Base-by-base conservation (phyloP, 2,113 vertebrate genomes). In the Pseudolaguvia tuberculata region DNA sequence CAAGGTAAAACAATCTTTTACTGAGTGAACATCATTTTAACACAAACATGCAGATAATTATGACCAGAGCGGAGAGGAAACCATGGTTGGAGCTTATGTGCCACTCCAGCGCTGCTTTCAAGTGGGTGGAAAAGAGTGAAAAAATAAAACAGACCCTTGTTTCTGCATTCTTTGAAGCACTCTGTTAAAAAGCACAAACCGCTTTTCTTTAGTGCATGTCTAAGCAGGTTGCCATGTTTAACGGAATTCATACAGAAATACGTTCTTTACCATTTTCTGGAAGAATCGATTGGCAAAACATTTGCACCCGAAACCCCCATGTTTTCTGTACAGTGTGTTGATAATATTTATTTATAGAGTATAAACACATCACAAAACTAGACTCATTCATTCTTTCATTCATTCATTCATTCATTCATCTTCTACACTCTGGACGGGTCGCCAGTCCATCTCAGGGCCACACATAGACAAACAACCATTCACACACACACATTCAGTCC, bases 171-270 rank as follows among this genome's bases (percentile, higher is more conserved):
- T 81, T 78, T 78, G 72, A 78, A 75, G 25, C 53, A n/a, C 70
- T 39, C 67, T n/a, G 29, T 77, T 77, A 70, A 77, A 77, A 69
- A 77, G 79, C 67, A 59, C 79, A 51, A 80, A 77, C 74, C 69
- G 74, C 74, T 70, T 17, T 39, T 77, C 56, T 73, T 63, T 65
- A 39, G 56, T 55, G 58, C 58, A 58, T 12, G 13, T 35, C 72
- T 61, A 66, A 10, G 58, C 58, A 15, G 61, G 75, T 55, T 75
- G 61, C 66, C 53, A 66, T 55, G 72, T 65, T 78, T 51, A 68
- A 29, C 66, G 65, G 59, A 70, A 63, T 47, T 31, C 48, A 56
- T 50, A 63, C 58, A 65, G 69, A 71, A 80, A 61, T 57, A 69
- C 72, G 63, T 65, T 51, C 29, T 50, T 58, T 58, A 18, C 42